A percentile compares a stretch with the other conserved stretches of the same genome.
Conservation (phyloP, 2,888 invertebrate species). For the Lomographa bimaculata region DNA sequence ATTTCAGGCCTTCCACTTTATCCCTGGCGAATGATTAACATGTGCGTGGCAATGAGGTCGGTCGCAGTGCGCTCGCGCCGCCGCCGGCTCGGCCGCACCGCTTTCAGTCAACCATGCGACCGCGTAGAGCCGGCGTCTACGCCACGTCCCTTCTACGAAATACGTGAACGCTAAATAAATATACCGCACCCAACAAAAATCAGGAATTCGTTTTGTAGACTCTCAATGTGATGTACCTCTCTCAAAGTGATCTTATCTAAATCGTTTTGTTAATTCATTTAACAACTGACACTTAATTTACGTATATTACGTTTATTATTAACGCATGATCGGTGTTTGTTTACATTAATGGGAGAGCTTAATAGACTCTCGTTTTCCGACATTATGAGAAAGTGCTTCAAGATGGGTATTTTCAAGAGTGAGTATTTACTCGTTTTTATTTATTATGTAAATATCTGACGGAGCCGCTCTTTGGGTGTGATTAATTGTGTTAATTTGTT, state of each 20-base stretch:
- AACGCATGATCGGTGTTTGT: too few species aligned
- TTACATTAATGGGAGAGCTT: slow-evolving; percentile 60
- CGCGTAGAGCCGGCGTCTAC: slow-evolving; percentile 63
- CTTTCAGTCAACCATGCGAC: slow-evolving; percentile 62
- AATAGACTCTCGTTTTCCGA: slow-evolving; percentile 58
- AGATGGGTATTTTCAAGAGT: slow-evolving; percentile 79
- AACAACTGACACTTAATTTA: too few species aligned
- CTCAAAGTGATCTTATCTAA: neutral
- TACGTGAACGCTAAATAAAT: slow-evolving; percentile 38
- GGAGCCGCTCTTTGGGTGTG: too few species aligned
- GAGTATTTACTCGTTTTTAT: slow-evolving; percentile 46
- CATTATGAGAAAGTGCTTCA: slow-evolving; percentile 78
- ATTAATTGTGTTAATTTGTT: too few species aligned
- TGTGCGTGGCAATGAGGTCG: slow-evolving; percentile 67
- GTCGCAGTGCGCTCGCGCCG: slow-evolving; percentile 40
- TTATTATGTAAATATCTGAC: too few species aligned
- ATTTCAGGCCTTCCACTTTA: slow-evolving; percentile 29
- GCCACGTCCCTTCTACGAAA: slow-evolving; percentile 42
- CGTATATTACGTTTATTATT: too few species aligned
- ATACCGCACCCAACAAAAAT: slow-evolving; percentile 16
- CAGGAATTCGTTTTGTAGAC: slow-evolving; percentile 13
- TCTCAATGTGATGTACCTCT: slow-evolving; percentile 16
- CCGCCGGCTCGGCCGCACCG: slow-evolving; percentile 36
- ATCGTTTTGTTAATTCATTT: too few species aligned
- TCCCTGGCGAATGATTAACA: slow-evolving; percentile 43